Base-by-base conservation (phyloP, 2,888 invertebrate genomes). In the Aporophyla lueneburgensis region DNA sequence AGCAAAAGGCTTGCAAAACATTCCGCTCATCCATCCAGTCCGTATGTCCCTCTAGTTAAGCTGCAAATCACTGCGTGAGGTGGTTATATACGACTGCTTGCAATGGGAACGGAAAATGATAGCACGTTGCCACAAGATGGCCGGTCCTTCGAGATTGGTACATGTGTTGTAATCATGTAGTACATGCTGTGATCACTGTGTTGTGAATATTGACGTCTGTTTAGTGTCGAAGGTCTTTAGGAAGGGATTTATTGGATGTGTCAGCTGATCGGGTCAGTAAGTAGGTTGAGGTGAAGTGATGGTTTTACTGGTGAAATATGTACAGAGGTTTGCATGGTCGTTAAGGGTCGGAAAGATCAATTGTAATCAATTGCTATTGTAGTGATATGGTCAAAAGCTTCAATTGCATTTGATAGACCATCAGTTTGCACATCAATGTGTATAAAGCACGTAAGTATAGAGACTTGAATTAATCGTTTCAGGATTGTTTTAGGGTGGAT, bases 11-110 rank as follows among this genome's bases (percentile, higher is more conserved):
- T 16, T 19, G 51, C 14, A 33, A 56, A 27, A 0, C 0, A 16
- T 43, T 82, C 43, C 14, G 49, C 84, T 6, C 43, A 72, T 65
- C 74, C 27, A 1, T 1, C 24, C 21, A 49, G 73, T 0, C 92
- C 2, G 92, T 93, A 89, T 93, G 93, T 93, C 77, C 12, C 80
- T 19, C 63, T 62, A 86, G 89, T 89, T 89, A 90, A 90, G 87
- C 91, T 88, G 92, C 92, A 93, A 94, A 93, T 94, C 92, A 92
- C 88, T 92, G 89, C 94, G 94, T 94, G 95, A 94, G 89, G 90
- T 89, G 94, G 81, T 90, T 94, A 88, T 90, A 91, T 92, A 94
- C 91, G 91, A 90, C 71, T 86, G 74, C 77, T 81, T 90, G 90
- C 91, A 92, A 89, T 92, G 92, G 89, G 93, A 93, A 93, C 91